A percentile compares a stretch with the other conserved stretches of the same genome.
Evolutionary conservation across 2,113 vertebrate species (phyloP).

Genomic region (Pteruthius melanotis): DNA sequence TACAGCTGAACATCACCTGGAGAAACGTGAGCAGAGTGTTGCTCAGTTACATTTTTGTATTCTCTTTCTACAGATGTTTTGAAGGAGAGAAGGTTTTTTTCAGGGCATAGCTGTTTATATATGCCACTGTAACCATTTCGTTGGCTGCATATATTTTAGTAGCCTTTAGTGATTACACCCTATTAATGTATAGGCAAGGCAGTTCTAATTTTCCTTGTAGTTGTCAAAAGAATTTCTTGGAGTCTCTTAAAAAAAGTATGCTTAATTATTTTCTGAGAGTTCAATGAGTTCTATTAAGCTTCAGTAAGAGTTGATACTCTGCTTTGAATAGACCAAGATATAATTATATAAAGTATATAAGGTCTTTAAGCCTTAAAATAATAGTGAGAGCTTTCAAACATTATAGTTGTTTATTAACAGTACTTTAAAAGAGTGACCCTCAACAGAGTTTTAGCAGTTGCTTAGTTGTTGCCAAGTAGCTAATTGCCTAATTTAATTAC

Average conservation of each 20-base stretch:
- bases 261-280: neutral
- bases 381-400: neutral
- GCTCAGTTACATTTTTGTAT: neutral
- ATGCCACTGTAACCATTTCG: neutral
- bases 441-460: neutral
- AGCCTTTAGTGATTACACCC: neutral
- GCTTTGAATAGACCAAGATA: neutral
- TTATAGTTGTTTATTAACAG: neutral
- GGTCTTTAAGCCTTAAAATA: neutral
- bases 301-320: neutral
- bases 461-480: neutral
- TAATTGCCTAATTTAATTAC: neutral
- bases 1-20: neutral
- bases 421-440: neutral
- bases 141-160: neutral
- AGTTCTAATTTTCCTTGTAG: neutral
- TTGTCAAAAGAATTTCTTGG: neutral
- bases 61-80: neutral
- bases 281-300: neutral
- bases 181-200: neutral
- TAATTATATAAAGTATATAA: neutral
- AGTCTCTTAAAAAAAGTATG: neutral
- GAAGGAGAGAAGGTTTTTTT: neutral
- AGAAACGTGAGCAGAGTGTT: slow-evolving; percentile 13
- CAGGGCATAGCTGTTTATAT: neutral